These are phyloP conservation scores for Drosophila monieri DNA, from an alignment of 2,888 invertebrate species.

Conservation along the genomic window DNA sequence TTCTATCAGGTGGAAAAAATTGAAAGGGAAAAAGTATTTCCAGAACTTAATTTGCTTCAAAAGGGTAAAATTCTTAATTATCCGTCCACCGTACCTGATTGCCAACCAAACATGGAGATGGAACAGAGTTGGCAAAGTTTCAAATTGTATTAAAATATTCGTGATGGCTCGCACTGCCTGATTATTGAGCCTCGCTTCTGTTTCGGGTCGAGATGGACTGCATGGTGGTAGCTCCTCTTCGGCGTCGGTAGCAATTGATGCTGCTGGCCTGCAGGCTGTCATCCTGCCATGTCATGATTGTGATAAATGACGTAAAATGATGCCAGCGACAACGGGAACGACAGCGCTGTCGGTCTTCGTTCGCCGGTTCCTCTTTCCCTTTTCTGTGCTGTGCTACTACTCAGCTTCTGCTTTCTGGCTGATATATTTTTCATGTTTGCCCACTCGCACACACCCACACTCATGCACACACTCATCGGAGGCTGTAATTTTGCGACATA, in stretches of 20 bases:
- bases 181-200: constrained; percentile 29
- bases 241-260: constrained; percentile 29
- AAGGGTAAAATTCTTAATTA: constrained; percentile 52
- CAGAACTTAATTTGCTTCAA: constrained; percentile 20
- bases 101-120: constrained; percentile 46
- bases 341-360: constrained; percentile 64
- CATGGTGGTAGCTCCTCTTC: constrained; percentile 17
- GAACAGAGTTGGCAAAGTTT: constrained; percentile 16
- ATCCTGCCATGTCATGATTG: constrained; percentile 71
- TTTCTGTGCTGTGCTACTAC: not conserved
- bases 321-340: constrained; percentile 72
- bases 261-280: constrained; percentile 51
- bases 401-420: constrained; percentile 8
- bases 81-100: constrained; percentile 58
- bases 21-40: not conserved
- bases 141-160: constrained; percentile 59
- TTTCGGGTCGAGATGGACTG: constrained; percentile 17
- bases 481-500: constrained; percentile 71
- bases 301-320: constrained; percentile 79
- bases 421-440: constrained; percentile 45
- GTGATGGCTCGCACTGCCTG: constrained; percentile 38
- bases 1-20: not conserved
- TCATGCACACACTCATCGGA: constrained; percentile 20
- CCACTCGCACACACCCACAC: constrained; percentile 12
- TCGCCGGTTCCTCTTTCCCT: constrained; percentile 41